phyloP scores from a whole-genome alignment of 1,140 invertebrate species.

The Cydia splendana region DNA sequence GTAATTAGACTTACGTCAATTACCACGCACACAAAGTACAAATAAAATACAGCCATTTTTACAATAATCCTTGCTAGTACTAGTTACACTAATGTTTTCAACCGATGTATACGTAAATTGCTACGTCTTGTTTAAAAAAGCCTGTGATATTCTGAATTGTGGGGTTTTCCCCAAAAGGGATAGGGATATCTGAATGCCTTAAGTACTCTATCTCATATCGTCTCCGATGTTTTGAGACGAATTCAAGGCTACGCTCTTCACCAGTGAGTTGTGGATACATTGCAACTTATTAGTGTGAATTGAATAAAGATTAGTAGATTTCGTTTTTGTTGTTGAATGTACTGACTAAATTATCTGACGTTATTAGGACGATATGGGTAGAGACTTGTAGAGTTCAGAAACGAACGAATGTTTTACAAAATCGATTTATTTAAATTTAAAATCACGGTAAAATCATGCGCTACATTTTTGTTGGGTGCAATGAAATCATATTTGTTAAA shows the following conservation, averaged over 20 bases:
- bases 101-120: conserved; percentile 4
- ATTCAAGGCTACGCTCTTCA: conserved; percentile 2
- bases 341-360: neutral
- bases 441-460: conserved; percentile 14
- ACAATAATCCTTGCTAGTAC: conserved; percentile 13
- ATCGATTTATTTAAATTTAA: conserved; percentile 10
- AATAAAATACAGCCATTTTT: conserved; percentile 32
- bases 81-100: conserved; percentile 3
- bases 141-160: conserved; percentile 28
- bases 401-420: conserved; percentile 3
- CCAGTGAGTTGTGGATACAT: conserved; percentile 7
- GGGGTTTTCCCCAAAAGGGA: neutral
- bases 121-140: conserved; percentile 7
- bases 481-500: conserved; percentile 31
- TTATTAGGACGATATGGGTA: neutral
- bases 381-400: neutral
- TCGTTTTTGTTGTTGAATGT: neutral
- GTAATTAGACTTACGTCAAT: conserved; percentile 21
- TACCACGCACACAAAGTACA: conserved; percentile 26
- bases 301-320: neutral
- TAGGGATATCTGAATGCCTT: neutral
- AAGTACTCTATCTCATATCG: neutral
- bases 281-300: conserved; percentile 12
- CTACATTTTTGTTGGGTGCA: conserved; percentile 27
- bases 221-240: neutral